These are phyloP conservation scores for Tenrec ecaudatus DNA, from an alignment of 2,113 vertebrate genomes.

Conservation along the genomic window DNA sequence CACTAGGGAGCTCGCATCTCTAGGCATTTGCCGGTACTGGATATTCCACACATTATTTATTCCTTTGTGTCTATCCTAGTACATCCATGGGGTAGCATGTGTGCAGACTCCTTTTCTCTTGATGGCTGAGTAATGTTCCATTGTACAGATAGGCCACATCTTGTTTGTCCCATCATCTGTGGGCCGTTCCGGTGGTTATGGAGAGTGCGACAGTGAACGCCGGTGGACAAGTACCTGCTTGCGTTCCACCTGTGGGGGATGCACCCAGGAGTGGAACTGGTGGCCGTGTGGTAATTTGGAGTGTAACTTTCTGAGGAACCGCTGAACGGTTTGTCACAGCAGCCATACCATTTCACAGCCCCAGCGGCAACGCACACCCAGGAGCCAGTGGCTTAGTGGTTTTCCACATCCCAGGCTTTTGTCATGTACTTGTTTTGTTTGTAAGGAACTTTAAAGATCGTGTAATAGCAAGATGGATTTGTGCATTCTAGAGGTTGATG, in stretches of 20 bases:
- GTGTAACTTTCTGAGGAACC: background rate
- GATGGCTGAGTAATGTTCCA: background rate
- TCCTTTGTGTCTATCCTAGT: background rate
- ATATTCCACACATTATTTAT: background rate
- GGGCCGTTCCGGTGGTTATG: background rate
- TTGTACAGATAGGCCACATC: background rate
- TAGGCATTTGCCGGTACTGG: background rate
- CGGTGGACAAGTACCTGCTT: background rate
- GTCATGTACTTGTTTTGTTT: too few species aligned
- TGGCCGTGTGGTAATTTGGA: background rate
- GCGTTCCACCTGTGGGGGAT: background rate
- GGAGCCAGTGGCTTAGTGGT: background rate
- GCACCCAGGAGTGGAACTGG: background rate
- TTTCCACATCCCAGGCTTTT: background rate
- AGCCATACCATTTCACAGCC: background rate
- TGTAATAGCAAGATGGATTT: too few species aligned
- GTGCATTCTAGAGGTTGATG: too few species aligned
- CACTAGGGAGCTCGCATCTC: background rate
- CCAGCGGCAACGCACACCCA: background rate
- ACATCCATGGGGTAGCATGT: background rate
- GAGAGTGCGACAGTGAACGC: background rate
- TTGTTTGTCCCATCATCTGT: background rate
- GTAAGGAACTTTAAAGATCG: too few species aligned
- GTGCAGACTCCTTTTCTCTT: background rate
- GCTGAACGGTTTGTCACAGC: background rate